Percentiles rank a stretch among this genome's conserved stretches.
These are phyloP conservation scores for Heliconius cydno DNA, from an alignment of 2,888 invertebrate genomes.

Conservation along the genomic window DNA sequence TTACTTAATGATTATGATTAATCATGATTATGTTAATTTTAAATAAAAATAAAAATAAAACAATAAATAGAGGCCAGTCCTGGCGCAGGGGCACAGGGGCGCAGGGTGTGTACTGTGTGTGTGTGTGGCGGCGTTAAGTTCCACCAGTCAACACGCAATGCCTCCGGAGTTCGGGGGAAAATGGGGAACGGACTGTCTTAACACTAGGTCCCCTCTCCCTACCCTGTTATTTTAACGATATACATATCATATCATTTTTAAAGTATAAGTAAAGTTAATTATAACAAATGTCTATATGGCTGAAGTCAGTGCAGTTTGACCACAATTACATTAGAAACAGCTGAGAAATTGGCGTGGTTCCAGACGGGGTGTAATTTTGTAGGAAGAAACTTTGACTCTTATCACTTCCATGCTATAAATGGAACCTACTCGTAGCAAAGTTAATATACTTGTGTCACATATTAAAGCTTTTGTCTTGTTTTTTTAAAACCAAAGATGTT, in stretches of 20 bases:
- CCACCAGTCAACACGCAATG: no score
- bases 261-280: constrained; percentile 20
- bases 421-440: background rate
- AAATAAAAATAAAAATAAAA: no score
- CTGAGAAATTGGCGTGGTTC: constrained; percentile 32
- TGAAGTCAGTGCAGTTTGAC: constrained; percentile 33
- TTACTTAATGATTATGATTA: no score
- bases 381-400: constrained; percentile 39
- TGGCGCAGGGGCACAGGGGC: no score
- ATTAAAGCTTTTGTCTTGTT: background rate
- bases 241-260: background rate
- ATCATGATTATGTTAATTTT: no score
- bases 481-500: no score
- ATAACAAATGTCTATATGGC: constrained; percentile 9
- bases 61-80: no score
- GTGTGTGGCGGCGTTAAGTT: no score
- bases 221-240: background rate
- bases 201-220: background rate
- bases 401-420: background rate
- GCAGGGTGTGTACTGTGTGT: no score
- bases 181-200: background rate
- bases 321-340: constrained; percentile 36
- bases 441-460: background rate
- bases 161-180: no score
- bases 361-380: constrained; percentile 41